Base-by-base conservation (phyloP, 1,140 invertebrate species). In the Diuraphis noxia region DNA sequence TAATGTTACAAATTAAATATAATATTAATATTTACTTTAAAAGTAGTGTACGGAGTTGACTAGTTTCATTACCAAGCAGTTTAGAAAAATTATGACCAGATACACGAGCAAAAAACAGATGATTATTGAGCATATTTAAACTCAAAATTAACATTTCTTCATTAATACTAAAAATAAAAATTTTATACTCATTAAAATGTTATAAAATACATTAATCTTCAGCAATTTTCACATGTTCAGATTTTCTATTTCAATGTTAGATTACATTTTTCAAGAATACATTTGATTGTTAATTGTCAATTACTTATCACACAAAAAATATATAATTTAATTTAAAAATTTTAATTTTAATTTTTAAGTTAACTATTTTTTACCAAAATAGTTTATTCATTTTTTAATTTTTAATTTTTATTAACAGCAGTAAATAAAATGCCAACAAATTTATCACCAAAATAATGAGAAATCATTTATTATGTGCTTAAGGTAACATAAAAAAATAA, bases 61-160 rank as follows among this genome's bases (percentile, higher is more conserved):
- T 94, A 8, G 95, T 95, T 92, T 96, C 94, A 46, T 92, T 92
- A 10, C 95, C 95, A 3, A 96, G 93, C 34, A 95, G 93, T n/a
- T 88, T 92, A 87, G 94, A 94, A 87, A 94, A 94, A 30, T 95
- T 93, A 92, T 94, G 93, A 86, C 94, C 95, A 85, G 89, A 91
- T 49, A 94, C 94, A 52, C 95, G 93, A 23, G 95, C 95, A 84
- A 96, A 93, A 46, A 95, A 95, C 43, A 96, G 94, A 94, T 96
- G 96, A 19, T 95, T 95, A 91, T 94, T 94, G 23, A 96, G 93
- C 43, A 96, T 94, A 92, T 95, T 94, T 82, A 96, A 93, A 93
- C 95, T 95, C 19, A 96, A 93, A 52, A 95, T 92, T 13, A 96
- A 95, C 94, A 96, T 96, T 72, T 95, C 93, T 91, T 95, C 94